A percentile compares a stretch with the other conserved stretches of the same genome.
Conservation (phyloP, 1,140 invertebrate genomes). For the Anastatus disparis region DNA sequence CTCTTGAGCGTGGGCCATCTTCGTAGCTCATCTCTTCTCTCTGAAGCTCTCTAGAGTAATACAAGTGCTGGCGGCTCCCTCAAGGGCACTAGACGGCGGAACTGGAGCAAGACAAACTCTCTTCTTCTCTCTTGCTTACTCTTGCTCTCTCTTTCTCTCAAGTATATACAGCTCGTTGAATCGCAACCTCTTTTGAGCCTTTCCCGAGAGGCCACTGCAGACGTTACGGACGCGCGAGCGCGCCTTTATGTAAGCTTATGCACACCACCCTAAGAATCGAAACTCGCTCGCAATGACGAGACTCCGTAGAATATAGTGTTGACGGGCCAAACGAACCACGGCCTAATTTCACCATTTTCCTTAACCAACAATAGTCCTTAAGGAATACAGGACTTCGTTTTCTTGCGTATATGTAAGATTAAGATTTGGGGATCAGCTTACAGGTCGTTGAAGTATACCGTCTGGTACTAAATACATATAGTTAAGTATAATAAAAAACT, state of each 20-base stretch:
- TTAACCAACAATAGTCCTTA: too few species aligned
- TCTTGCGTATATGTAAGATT: background rate
- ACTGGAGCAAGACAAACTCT: slow-evolving; percentile 27
- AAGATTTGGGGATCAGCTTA: too few species aligned
- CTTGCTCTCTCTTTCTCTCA: slow-evolving; percentile 7
- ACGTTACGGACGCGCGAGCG: background rate
- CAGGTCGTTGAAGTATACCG: too few species aligned
- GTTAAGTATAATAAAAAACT: too few species aligned
- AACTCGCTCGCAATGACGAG: background rate
- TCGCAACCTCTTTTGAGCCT: slow-evolving; percentile 9
- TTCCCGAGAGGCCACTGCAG: background rate
- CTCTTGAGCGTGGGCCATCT: slow-evolving; percentile 3
- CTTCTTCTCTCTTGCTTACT: slow-evolving; percentile 9
- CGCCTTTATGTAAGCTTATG: background rate
- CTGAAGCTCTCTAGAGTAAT: background rate
- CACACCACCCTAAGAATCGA: background rate
- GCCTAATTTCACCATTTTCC: slow-evolving; percentile 4
- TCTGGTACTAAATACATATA: too few species aligned
- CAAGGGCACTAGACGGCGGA: slow-evolving; percentile 26
- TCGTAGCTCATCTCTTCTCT: background rate
- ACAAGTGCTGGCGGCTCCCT: background rate
- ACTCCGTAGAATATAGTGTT: background rate
- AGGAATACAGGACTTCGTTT: slow-evolving; percentile 7
- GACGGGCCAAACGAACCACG: slow-evolving; percentile 7
- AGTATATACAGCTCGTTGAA: background rate